Evolutionary conservation across 2,888 invertebrate genomes (phyloP), one percentile per base, ranked within the genome.

Genomic region (Cephus runcator): DNA sequence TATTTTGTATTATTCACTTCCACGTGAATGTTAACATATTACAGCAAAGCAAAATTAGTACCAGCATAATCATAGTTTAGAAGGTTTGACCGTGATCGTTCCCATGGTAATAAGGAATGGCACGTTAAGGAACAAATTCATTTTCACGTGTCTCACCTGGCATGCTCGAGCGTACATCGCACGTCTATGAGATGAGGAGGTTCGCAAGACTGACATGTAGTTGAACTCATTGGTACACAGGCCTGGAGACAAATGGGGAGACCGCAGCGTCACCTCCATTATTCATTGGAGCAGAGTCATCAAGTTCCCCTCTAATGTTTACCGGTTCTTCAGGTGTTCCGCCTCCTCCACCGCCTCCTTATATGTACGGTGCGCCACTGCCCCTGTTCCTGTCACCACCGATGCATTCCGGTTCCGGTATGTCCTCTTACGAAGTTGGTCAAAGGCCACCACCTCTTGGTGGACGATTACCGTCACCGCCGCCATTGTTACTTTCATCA

Each of bases 401-500:
- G 77, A 94, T 94, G 69, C 80, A 85, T 71, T 82, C 87, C 31
- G 82, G 86, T 23, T 87, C 88, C 12, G 86, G 89, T 34, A 82
- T 90, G 77, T 88, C 90, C 6, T 89, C 90, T 11, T 92, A 91
- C 77, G 89, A 92, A 33, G 91, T 92, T 11, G 88, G 92, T 40
- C 92, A 92, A 82, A 89, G 92, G 73, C 92, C 92, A 15, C 92
- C 92, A 9, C 92, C 92, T 12, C 86, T 92, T 34, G 91, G 91
- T 73, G 92, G 89, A 35, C 88, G 91, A 69, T 84, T 91, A 77
- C 89, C 92, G 30, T 90, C 92, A 69, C 93, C 95, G 80, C 94
- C 95, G 75, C 94, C 95, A 73, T 93, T 94, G 79, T 94, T 94
- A 79, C 94, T 94, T n/a, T 92, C 93, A 82, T 92, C 94, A 15